Evolutionary conservation across 1,140 invertebrate species (phyloP).

Genomic region (Lepidurus packardi): DNA sequence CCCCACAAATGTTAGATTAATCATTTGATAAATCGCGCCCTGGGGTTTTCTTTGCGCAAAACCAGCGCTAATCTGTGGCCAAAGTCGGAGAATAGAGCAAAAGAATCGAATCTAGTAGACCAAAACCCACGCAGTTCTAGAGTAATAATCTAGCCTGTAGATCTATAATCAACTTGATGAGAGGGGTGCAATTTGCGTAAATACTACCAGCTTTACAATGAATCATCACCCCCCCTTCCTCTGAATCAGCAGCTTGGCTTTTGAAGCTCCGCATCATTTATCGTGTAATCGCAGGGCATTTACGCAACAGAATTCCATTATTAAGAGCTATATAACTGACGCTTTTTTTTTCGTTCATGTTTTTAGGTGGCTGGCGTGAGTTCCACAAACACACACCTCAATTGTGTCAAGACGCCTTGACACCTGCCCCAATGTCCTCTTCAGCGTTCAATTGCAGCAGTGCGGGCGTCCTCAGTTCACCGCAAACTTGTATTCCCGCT

Average conservation of each 20-base stretch:
- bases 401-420: slow-evolving; percentile 42
- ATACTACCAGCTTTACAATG: no score
- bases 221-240: no score
- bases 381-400: slow-evolving; percentile 44
- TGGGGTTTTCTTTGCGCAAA: background rate
- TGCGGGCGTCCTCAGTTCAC: slow-evolving; percentile 32
- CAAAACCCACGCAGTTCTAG: no score
- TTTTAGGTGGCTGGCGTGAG: slow-evolving; percentile 47
- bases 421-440: background rate
- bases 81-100: no score
- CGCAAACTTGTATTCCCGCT: slow-evolving; percentile 33
- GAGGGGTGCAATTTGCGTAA: no score
- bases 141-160: no score
- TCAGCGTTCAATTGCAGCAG: background rate
- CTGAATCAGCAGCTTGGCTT: no score
- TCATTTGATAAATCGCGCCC: background rate
- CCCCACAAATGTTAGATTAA: background rate
- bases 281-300: no score
- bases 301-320: background rate
- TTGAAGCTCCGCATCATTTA: no score
- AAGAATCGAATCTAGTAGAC: no score
- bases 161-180: no score
- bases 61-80: no score
- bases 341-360: slow-evolving; percentile 13
- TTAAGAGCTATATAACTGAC: background rate